Base-by-base conservation (phyloP, 2,113 vertebrate species). In the Elachura formosa region DNA sequence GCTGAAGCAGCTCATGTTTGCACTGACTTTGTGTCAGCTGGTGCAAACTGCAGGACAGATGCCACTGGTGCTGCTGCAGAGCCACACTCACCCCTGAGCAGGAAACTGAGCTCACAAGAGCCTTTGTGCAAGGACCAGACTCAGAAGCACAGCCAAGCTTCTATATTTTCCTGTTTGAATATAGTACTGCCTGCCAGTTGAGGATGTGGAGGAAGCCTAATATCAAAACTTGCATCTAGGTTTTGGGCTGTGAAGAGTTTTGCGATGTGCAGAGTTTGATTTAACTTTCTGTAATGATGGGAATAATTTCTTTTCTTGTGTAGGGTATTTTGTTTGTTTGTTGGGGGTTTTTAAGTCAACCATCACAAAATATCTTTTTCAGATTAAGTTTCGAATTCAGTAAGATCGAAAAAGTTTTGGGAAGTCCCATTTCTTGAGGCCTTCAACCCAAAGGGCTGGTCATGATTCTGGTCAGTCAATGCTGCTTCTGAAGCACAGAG, bases 391-490 rank as follows among this genome's bases (percentile, higher is more conserved):
- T 71, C n/a, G 45, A 11, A 34, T 58, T 54, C 25, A 62, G 12
- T 38, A 62, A 71, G 26, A 33, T 25, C 22, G 36, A 45, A 41
- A 74, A 74, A 40, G 18, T 2, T 40, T 69, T 77, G 20, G 34
- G 22, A 87, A 84, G 10, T 25, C 28, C 9, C 15, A 2, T 45
- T 87, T 69, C 64, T 46, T n/a, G 24, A 64, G 55, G n/a, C 18
- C 2, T 73, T 49, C 56, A 36, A 34, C 11, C 12, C 3, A 3
- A 89, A 89, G 21, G 21, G 10, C 54, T 87, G 33, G 21, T 40
- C 0, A 1, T 13, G n/a, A 19, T 22, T 56, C 49, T 45, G 36
- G 48, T 45, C 49, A 51, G n/a, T 28, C 59, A 49, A 1, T 3
- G 31, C 22, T 22, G 25, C 43, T 55, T 68, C 63, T 51, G 59